phyloP scores from a whole-genome alignment of 2,888 invertebrate species.

The Folsomia manolachei region DNA sequence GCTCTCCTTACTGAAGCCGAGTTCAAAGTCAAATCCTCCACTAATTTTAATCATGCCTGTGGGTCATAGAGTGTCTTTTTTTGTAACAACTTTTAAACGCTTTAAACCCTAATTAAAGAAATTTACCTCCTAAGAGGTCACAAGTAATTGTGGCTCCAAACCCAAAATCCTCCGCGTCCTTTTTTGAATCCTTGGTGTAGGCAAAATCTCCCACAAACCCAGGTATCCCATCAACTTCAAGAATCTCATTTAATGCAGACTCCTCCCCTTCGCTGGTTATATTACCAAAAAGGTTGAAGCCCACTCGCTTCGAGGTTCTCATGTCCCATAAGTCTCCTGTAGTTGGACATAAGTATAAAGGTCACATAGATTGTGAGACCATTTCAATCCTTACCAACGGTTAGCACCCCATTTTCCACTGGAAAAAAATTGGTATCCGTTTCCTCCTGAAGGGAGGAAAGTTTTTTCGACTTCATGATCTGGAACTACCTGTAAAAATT shows the following conservation, averaged over 20 bases:
- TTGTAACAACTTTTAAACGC: too few relatives aligned
- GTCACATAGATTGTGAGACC: too few relatives aligned
- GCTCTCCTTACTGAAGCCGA: not conserved
- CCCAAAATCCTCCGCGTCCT: not conserved
- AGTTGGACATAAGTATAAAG: too few relatives aligned
- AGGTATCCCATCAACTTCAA: too few relatives aligned
- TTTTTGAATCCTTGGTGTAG: not conserved
- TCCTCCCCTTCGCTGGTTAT: not conserved
- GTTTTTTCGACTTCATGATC: not conserved
- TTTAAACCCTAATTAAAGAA: too few relatives aligned
- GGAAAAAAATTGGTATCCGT: too few relatives aligned
- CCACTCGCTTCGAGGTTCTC: not conserved
- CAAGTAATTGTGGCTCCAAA: not conserved
- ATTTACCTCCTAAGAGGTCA: not conserved
- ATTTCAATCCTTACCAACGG: too few relatives aligned
- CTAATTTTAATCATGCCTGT: not conserved
- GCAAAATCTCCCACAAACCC: too few relatives aligned
- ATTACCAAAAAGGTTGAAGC: slow-evolving; percentile 21
- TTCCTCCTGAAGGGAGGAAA: not conserved
- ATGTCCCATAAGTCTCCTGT: slow-evolving; percentile 22
- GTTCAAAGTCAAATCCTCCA: slow-evolving; percentile 4
- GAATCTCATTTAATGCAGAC: too few relatives aligned
- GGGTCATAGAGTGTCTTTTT: too few relatives aligned
- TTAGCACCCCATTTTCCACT: not conserved
- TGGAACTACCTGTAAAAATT: too few relatives aligned